Evolutionary conservation across 2,113 vertebrate species (phyloP).

Genomic region (Eurystomus gularis): DNA sequence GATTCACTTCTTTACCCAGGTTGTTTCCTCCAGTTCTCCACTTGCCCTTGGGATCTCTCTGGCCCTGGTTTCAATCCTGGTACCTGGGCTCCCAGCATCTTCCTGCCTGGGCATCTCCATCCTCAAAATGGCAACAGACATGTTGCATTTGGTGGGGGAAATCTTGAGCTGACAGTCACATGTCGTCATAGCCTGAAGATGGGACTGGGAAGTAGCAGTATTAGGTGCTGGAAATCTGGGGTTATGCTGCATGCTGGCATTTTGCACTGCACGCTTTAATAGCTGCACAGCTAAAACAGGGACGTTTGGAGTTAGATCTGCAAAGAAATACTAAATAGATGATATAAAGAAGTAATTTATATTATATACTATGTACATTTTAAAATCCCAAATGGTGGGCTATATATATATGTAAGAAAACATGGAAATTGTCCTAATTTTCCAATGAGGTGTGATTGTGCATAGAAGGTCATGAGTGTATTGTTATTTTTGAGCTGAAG

Average conservation of each 20-base stretch:
- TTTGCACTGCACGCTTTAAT: rapidly evolving
- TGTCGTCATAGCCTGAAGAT: background rate
- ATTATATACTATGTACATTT: background rate
- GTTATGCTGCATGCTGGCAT: background rate
- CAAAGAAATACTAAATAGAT: background rate
- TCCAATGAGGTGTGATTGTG: background rate
- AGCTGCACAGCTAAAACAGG: background rate
- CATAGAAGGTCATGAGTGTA: background rate
- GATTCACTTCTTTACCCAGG: background rate
- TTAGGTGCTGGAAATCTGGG: background rate
- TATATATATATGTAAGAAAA: background rate
- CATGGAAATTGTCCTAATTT: background rate
- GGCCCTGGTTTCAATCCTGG: background rate
- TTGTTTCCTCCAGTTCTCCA: background rate
- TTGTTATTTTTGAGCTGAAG: background rate
- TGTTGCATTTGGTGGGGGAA: background rate
- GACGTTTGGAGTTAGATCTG: background rate
- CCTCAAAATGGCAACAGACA: background rate
- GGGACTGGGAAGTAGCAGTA: background rate
- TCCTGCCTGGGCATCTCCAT: background rate
- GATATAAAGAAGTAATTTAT: background rate
- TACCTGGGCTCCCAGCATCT: background rate
- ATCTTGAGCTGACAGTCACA: background rate
- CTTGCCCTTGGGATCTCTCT: background rate
- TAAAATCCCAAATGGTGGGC: background rate